Percentiles rank a stretch among this genome's conserved stretches.
phyloP scores from a whole-genome alignment of 2,888 invertebrate genomes.

The Thecophora atra region DNA sequence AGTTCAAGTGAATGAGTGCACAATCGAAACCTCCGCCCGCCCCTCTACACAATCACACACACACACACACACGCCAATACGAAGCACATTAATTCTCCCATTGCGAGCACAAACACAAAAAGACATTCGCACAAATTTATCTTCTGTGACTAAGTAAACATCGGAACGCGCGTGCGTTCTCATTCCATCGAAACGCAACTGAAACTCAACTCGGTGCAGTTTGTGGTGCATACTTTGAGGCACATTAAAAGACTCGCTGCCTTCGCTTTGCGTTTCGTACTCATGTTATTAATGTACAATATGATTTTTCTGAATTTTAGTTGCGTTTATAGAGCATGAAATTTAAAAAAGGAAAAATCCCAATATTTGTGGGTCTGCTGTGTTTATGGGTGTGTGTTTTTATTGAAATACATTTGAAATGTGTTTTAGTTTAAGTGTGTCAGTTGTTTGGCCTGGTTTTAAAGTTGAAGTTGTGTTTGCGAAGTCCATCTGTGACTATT shows the following conservation, averaged over 20 bases:
- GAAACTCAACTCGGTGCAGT: background rate
- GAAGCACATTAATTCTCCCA: background rate
- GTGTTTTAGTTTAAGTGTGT: background rate
- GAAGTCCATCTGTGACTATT: background rate
- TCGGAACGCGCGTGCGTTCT: background rate
- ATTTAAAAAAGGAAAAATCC: background rate
- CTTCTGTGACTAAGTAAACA: background rate
- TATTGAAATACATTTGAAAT: background rate
- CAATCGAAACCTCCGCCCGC: background rate
- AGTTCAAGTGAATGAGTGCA: conserved; percentile 31
- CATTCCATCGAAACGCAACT: conserved; percentile 6
- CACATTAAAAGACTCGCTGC: background rate
- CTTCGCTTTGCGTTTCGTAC: background rate
- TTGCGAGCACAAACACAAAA: background rate
- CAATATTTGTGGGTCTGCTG: background rate
- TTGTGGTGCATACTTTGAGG: conserved; percentile 17
- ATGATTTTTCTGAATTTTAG: background rate
- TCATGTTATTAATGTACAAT: background rate
- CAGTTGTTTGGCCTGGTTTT: no score
- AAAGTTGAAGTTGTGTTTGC: no score
- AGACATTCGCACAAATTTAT: background rate
- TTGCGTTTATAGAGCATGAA: conserved; percentile 1
- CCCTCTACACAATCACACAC: background rate
- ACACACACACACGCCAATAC: background rate
- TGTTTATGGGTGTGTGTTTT: background rate